Conservation (phyloP, 2,113 vertebrate species). For the Neopipo cinnamomea region DNA sequence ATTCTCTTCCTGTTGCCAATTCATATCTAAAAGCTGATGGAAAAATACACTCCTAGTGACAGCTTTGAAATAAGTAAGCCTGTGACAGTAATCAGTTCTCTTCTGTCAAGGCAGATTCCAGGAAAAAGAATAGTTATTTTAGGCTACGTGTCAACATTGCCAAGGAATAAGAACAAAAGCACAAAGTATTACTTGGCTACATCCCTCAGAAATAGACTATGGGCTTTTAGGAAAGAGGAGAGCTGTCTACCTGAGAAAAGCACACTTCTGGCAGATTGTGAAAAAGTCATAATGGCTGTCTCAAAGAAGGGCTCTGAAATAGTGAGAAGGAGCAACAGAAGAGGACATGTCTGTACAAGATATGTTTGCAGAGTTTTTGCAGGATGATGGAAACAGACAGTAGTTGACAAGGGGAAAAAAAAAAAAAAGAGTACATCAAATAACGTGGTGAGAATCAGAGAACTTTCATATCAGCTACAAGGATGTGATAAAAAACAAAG, state of each 20-base stretch:
- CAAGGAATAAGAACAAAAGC: constrained; percentile 7
- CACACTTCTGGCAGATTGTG: neutral
- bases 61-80: constrained; percentile 27
- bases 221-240: neutral
- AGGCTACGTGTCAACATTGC: neutral
- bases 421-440: neutral
- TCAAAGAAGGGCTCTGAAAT: neutral
- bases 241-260: neutral
- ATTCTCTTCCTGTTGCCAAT: constrained; percentile 29
- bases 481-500: neutral
- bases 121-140: neutral
- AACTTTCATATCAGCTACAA: neutral
- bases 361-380: neutral
- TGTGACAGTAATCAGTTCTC: constrained; percentile 50
- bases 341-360: neutral
- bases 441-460: neutral
- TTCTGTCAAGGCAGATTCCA: constrained; percentile 15
- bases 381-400: neutral
- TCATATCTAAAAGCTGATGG: neutral
- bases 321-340: neutral
- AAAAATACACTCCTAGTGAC: constrained; percentile 9
- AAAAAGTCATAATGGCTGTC: neutral
- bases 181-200: neutral
- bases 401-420: neutral
- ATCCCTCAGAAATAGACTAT: neutral